Percentiles rank a stretch among this genome's conserved stretches.
These are phyloP conservation scores for Triplophysa rosa DNA, from an alignment of 2,113 vertebrate genomes.

Conservation along the genomic window DNA sequence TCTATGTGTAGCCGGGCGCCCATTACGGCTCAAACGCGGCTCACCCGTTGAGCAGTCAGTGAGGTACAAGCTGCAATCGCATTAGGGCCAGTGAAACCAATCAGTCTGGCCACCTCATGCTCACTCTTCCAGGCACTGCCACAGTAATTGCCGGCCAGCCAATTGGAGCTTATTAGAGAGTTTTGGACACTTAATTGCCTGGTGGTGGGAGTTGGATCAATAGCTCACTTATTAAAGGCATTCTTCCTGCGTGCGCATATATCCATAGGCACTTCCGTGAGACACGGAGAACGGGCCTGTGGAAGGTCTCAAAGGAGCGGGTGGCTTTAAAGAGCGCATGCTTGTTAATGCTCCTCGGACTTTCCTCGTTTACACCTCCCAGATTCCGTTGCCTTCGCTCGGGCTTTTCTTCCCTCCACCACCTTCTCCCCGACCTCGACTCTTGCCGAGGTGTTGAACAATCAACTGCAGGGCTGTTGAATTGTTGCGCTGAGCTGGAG, in stretches of 20 bases:
- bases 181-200: conserved; percentile 73
- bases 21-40: conserved; percentile 44
- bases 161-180: conserved; percentile 72
- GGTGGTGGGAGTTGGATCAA: conserved; percentile 66
- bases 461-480: conserved; percentile 35
- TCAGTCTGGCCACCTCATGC: conserved; percentile 42
- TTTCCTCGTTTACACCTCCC: conserved; percentile 40
- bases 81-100: conserved; percentile 54
- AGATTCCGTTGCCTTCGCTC: too few relatives aligned
- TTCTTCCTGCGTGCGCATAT: conserved; percentile 21
- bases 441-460: conserved; percentile 41
- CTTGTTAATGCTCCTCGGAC: conserved; percentile 50
- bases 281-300: conserved; percentile 10
- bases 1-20: conserved; percentile 42
- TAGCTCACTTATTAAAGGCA: conserved; percentile 66
- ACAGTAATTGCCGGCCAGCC: conserved; percentile 69
- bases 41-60: conserved; percentile 41
- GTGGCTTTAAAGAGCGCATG: conserved; percentile 46
- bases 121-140: conserved; percentile 54
- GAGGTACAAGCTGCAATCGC: conserved; percentile 43
- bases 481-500: conserved; percentile 37
- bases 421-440: conserved; percentile 29
- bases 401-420: conserved; percentile 21
- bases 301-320: conserved; percentile 38
- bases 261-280: neutral